Percentiles rank a stretch among this genome's conserved stretches.
phyloP scores from a whole-genome alignment of 2,797 vertebrate species.

The Cetoscarus ocellatus region DNA sequence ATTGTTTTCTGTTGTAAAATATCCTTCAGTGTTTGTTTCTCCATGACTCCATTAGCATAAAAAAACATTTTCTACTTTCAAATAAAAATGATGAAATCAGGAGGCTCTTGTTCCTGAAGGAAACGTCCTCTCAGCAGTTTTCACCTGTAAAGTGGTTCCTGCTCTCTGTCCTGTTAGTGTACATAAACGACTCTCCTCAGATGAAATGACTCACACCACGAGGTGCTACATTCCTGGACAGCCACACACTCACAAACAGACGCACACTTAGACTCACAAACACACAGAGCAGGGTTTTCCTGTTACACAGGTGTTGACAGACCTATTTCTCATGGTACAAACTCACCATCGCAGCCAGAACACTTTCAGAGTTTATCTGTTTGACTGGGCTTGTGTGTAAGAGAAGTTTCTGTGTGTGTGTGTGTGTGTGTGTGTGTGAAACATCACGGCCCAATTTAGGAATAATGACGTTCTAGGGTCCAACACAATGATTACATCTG shows the following conservation, averaged over 20 bases:
- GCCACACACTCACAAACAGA: slow-evolving; percentile 11
- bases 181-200: slow-evolving; percentile 24
- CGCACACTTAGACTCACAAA: slow-evolving; percentile 12
- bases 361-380: slow-evolving; percentile 30
- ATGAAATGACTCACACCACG: slow-evolving; percentile 44
- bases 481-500: too few species aligned
- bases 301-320: slow-evolving; percentile 44
- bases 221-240: slow-evolving; percentile 52
- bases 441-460: too few species aligned
- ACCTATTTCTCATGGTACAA: slow-evolving; percentile 37
- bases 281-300: slow-evolving; percentile 19
- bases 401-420: background rate
- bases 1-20: too few species aligned
- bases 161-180: slow-evolving; percentile 26
- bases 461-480: too few species aligned
- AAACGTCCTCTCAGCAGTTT: slow-evolving; percentile 19
- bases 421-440: too few species aligned
- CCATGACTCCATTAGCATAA: too few species aligned
- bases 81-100: too few species aligned
- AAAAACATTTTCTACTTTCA: too few species aligned
- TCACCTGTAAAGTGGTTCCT: slow-evolving; percentile 3
- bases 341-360: slow-evolving; percentile 41
- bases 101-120: too few species aligned
- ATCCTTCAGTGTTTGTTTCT: too few species aligned
- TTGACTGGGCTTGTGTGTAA: slow-evolving; percentile 1